Conservation (phyloP, 2,113 vertebrate genomes). For the Notarius quadriscutis region DNA sequence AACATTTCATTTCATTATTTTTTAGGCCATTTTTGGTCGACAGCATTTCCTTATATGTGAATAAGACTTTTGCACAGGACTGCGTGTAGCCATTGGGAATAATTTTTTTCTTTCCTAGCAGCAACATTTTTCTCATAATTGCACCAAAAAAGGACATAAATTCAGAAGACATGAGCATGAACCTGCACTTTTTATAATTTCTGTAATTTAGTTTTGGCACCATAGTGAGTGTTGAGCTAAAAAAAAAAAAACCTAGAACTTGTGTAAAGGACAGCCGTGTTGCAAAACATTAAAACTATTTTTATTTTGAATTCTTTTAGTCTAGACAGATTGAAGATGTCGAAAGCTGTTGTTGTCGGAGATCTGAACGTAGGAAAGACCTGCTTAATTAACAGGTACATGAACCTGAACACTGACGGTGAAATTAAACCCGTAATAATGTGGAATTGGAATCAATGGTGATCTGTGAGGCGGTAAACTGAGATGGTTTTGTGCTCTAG, state of each 20-base stretch:
- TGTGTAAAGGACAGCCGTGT: not conserved
- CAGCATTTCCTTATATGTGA: too few relatives aligned
- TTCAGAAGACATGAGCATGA: too few relatives aligned
- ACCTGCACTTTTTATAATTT: too few relatives aligned
- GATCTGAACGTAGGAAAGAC: slow-evolving; percentile 91
- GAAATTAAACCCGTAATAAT: not conserved
- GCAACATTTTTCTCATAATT: too few relatives aligned
- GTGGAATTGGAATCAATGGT: not conserved
- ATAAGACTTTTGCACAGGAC: too few relatives aligned
- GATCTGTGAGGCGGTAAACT: too few relatives aligned
- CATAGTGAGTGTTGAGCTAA: not conserved
- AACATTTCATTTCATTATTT: too few relatives aligned
- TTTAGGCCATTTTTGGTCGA: too few relatives aligned
- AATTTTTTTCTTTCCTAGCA: too few relatives aligned
- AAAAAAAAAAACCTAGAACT: not conserved
- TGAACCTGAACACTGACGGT: not conserved
- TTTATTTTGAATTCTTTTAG: slow-evolving; percentile 44
- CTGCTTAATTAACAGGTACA: slow-evolving; percentile 89
- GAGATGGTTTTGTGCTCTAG: slow-evolving; percentile 62
- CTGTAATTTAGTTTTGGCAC: too few relatives aligned
- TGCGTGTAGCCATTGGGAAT: too few relatives aligned
- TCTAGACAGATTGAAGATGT: slow-evolving; percentile 80
- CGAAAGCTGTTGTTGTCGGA: slow-evolving; percentile 89
- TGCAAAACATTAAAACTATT: not conserved
- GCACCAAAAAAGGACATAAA: too few relatives aligned